phyloP scores from a whole-genome alignment of 2,113 vertebrate genomes.

The Oenanthe oenanthe region DNA sequence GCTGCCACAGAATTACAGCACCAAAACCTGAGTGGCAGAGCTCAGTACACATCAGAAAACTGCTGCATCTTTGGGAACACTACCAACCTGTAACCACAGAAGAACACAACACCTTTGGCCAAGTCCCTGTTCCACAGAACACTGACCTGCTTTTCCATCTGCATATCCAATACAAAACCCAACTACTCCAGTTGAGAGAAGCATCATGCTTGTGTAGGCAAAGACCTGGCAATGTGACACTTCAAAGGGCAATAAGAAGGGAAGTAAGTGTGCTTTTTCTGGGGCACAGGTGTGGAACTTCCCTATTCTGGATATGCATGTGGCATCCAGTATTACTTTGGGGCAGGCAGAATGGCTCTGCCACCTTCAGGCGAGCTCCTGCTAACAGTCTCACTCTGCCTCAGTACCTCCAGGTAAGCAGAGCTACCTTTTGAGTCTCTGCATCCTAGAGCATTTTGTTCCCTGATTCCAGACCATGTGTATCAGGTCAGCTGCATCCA shows the following conservation, averaged over 20 bases:
- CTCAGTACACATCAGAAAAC: background rate
- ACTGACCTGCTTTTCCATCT: background rate
- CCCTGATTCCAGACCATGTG: background rate
- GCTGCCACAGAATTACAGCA: background rate
- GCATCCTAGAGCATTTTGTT: background rate
- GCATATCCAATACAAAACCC: background rate
- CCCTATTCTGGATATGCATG: accelerated
- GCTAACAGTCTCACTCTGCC: background rate
- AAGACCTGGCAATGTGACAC: background rate
- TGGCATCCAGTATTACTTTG: background rate
- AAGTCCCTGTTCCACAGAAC: background rate
- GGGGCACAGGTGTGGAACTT: background rate
- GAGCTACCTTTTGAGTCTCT: background rate
- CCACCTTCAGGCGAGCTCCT: background rate
- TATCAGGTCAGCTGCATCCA: background rate
- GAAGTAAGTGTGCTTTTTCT: background rate
- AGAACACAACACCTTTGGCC: background rate
- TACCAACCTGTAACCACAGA: background rate
- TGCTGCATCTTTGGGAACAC: background rate
- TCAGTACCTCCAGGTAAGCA: background rate
- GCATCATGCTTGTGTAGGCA: accelerated
- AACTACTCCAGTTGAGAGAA: background rate
- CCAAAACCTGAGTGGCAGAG: background rate
- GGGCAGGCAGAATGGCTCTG: background rate
- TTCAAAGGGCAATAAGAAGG: background rate